phyloP scores from a whole-genome alignment of 2,888 invertebrate genomes.

The Caenorhabditis wallacei region DNA sequence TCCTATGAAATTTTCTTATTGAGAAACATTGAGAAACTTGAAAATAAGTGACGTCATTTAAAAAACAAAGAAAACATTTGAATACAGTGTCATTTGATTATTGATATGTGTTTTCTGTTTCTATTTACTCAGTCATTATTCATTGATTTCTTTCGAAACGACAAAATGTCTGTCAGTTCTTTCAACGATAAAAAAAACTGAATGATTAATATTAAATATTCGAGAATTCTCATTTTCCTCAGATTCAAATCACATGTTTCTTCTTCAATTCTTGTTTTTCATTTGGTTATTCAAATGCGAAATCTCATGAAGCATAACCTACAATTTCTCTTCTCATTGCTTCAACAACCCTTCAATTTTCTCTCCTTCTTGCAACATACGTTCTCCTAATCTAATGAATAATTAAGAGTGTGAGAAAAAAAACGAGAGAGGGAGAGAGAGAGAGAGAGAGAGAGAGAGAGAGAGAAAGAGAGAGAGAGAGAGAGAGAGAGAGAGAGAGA shows the following conservation, averaged over 20 bases:
- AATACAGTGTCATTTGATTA: not conserved
- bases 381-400: not conserved
- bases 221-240: not conserved
- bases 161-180: not conserved
- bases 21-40: too few species aligned
- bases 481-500: too few species aligned
- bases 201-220: too few species aligned
- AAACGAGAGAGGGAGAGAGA: too few species aligned
- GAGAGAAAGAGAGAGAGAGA: too few species aligned
- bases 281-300: not conserved
- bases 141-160: not conserved
- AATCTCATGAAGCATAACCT: not conserved
- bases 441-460: too few species aligned
- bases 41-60: not conserved
- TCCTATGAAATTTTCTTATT: too few species aligned
- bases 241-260: not conserved
- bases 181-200: too few species aligned
- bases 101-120: not conserved
- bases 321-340: not conserved
- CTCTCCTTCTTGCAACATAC: not conserved
- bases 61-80: not conserved
- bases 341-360: constrained; percentile 24
- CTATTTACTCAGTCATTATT: not conserved
- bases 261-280: not conserved
- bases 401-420: constrained; percentile 28